These are phyloP conservation scores for Trematomus bernacchii DNA, from an alignment of 2,797 vertebrate species.

Conservation along the genomic window DNA sequence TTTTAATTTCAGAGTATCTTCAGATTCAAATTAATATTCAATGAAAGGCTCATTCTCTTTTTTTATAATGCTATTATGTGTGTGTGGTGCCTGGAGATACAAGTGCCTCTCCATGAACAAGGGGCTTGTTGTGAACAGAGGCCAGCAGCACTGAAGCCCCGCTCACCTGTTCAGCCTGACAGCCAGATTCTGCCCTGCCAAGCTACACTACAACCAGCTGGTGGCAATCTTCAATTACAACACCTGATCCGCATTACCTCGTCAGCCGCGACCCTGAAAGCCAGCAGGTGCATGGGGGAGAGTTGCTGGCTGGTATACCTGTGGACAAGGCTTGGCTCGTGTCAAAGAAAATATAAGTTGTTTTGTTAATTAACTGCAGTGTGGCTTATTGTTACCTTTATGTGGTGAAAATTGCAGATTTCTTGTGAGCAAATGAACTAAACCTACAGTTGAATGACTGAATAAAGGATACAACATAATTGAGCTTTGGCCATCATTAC, in stretches of 20 bases:
- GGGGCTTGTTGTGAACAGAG: constrained; percentile 68
- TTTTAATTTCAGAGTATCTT: constrained; percentile 70
- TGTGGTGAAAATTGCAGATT: constrained; percentile 14
- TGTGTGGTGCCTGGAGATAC: constrained; percentile 61
- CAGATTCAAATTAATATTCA: constrained; percentile 74
- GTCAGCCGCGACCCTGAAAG: constrained; percentile 52
- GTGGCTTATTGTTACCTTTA: constrained; percentile 4
- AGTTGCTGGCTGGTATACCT: constrained; percentile 19
- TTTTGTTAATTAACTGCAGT: constrained; percentile 42
- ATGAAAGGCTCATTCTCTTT: constrained; percentile 54
- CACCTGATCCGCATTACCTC: constrained; percentile 78
- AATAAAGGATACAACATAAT: no score
- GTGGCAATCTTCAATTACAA: constrained; percentile 79
- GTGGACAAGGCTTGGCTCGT: constrained; percentile 30
- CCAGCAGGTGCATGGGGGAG: constrained; percentile 60
- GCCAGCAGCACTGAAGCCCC: constrained; percentile 65
- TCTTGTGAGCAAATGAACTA: constrained; percentile 17
- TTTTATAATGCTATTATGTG: constrained; percentile 63
- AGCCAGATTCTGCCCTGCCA: constrained; percentile 70
- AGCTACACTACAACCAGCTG: constrained; percentile 75
- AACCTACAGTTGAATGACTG: no score
- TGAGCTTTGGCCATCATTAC: no score
- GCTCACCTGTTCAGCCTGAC: constrained; percentile 74
- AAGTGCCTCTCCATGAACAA: constrained; percentile 72
- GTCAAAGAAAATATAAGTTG: constrained; percentile 42